Evolutionary conservation across 2,113 vertebrate genomes (phyloP).

Genomic region (Platanista minor): DNA sequence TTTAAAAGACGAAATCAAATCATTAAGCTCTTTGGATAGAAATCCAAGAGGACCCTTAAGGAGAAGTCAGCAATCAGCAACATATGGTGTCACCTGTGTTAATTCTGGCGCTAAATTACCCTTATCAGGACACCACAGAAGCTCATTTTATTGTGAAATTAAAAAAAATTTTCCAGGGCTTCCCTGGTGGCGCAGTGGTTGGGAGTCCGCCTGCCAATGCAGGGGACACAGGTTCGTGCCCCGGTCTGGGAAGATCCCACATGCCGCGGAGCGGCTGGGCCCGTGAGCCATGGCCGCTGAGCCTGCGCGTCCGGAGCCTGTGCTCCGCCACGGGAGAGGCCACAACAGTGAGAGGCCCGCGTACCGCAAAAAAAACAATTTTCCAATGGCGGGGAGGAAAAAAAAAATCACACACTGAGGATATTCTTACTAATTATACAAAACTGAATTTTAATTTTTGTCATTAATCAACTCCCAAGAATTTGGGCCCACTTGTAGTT

Average conservation of each 20-base stretch:
- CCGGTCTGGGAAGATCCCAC: too few species aligned
- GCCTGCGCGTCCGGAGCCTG: too few species aligned
- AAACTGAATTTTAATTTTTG: not conserved
- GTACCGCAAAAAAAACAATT: too few species aligned
- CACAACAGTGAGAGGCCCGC: too few species aligned
- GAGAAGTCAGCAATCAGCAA: conserved; percentile 10
- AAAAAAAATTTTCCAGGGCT: not conserved
- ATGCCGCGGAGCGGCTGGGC: too few species aligned
- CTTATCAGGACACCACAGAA: not conserved
- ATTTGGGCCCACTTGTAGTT: not conserved
- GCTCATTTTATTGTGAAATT: conserved; percentile 2
- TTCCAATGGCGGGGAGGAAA: not conserved
- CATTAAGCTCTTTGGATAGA: conserved; percentile 35
- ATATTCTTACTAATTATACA: not conserved
- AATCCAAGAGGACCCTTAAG: not conserved
- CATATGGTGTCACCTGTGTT: not conserved
- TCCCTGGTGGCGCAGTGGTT: too few species aligned
- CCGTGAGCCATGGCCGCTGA: too few species aligned
- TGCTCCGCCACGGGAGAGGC: too few species aligned
- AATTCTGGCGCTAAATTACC: not conserved
- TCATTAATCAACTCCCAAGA: not conserved
- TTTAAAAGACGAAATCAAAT: conserved; percentile 29
- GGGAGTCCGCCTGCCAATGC: too few species aligned
- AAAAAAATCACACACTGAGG: not conserved
- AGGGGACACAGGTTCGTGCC: too few species aligned